Evolutionary conservation across 2,888 invertebrate genomes (phyloP).

Genomic region (Campaea margaritaria): DNA sequence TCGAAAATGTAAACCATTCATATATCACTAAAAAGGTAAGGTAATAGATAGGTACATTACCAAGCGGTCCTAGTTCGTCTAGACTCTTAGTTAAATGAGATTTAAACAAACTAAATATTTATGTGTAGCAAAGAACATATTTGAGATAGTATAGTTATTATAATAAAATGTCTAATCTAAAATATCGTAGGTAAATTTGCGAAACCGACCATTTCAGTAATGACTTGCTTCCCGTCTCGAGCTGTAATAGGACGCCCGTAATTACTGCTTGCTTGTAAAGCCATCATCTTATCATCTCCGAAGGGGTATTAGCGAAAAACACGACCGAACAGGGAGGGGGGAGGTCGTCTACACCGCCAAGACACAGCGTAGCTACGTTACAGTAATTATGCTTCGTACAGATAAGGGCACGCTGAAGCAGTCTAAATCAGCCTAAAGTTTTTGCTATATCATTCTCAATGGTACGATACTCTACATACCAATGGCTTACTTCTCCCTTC

Average conservation of each 20-base stretch:
- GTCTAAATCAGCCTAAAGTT: too few relatives aligned
- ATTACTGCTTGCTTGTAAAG: conserved; percentile 83
- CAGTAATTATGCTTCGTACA: conserved; percentile 11
- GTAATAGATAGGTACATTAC: too few relatives aligned
- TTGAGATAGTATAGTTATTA: neutral
- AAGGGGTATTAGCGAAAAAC: conserved; percentile 82
- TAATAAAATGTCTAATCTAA: conserved; percentile 12
- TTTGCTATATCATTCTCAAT: too few relatives aligned
- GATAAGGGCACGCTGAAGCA: neutral
- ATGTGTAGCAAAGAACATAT: too few relatives aligned
- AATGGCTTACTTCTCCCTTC: too few relatives aligned
- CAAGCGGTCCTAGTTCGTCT: too few relatives aligned
- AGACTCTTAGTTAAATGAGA: too few relatives aligned
- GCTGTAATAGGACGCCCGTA: conserved; percentile 79
- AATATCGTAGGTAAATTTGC: conserved; percentile 45
- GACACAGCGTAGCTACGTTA: conserved; percentile 19
- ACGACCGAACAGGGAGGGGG: conserved; percentile 52
- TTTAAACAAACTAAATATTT: too few relatives aligned
- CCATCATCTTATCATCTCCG: conserved; percentile 82
- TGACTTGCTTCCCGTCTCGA: conserved; percentile 58
- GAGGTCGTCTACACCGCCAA: conserved; percentile 49
- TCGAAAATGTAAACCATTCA: too few relatives aligned
- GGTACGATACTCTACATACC: too few relatives aligned
- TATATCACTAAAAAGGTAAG: too few relatives aligned
- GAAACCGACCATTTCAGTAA: conserved; percentile 60